Evolutionary conservation across 1,140 invertebrate species (phyloP).

Genomic region (Cepaea nemoralis): DNA sequence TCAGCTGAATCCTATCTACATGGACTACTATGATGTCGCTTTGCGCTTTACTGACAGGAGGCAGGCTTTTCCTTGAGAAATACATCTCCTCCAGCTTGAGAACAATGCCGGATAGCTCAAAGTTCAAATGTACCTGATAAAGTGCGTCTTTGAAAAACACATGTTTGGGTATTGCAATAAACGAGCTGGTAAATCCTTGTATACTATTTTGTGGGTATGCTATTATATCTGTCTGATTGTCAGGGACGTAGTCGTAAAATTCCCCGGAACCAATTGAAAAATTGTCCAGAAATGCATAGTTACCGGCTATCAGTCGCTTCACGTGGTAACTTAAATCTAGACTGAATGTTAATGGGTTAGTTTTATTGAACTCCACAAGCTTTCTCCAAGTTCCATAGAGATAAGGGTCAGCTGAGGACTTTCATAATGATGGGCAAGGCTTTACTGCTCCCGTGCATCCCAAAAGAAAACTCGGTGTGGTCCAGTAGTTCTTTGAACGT

Average conservation of each 20-base stretch:
- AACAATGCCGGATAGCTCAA: not conserved
- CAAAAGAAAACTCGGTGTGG: not conserved
- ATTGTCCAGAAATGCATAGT: not conserved
- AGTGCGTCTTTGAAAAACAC: not conserved
- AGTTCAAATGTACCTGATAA: not conserved
- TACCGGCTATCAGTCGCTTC: not conserved
- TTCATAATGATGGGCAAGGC: not conserved
- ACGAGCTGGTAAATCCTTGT: not conserved
- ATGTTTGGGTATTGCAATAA: not conserved
- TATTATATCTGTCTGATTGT: not conserved
- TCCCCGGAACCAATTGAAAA: not conserved
- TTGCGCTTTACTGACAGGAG: too few relatives aligned
- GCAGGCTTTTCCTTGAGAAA: not conserved
- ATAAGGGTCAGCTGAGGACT: not conserved
- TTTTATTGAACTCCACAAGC: slow-evolving; percentile 15
- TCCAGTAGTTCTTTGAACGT: slow-evolving; percentile 1
- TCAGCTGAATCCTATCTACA: not conserved
- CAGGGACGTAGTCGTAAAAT: not conserved
- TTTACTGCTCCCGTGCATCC: not conserved
- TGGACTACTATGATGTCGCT: not conserved
- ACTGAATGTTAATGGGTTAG: not conserved
- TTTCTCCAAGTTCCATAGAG: not conserved
- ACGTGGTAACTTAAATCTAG: not conserved
- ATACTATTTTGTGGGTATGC: not conserved
- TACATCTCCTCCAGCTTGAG: not conserved